Percentiles rank a stretch among this genome's conserved stretches.
Conservation (phyloP, 2,113 vertebrate genomes). For the Ciconia boyciana region DNA sequence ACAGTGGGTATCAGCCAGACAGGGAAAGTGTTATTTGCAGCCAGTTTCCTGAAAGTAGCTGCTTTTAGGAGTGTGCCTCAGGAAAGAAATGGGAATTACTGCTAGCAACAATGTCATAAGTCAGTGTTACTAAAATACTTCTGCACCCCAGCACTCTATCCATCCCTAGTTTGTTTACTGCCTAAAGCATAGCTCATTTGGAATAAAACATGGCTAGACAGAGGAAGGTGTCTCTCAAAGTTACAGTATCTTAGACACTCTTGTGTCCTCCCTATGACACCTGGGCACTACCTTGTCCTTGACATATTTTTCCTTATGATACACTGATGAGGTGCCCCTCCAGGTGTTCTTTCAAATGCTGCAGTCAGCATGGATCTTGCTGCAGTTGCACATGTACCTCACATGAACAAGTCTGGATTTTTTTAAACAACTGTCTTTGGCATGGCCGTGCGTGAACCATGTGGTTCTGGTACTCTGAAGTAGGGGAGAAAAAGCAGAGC, state of each 20-base stretch:
- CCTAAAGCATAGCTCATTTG: background rate
- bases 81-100: background rate
- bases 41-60: background rate
- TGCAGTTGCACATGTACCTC: background rate
- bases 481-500: background rate
- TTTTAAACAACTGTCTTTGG: background rate
- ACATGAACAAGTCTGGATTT: background rate
- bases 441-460: rapidly evolving
- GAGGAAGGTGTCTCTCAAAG: background rate
- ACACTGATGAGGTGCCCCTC: background rate
- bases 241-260: background rate
- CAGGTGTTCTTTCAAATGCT: background rate
- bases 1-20: background rate
- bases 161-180: background rate
- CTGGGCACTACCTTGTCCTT: background rate
- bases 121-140: background rate
- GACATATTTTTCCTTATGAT: background rate
- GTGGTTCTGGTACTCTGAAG: background rate
- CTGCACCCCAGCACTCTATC: background rate
- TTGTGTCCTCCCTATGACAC: background rate
- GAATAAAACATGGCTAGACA: background rate
- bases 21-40: background rate
- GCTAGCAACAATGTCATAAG: background rate
- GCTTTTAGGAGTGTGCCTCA: background rate
- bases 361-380: background rate